Conservation (phyloP, 1,140 invertebrate genomes). For the Tachypleus tridentatus region DNA sequence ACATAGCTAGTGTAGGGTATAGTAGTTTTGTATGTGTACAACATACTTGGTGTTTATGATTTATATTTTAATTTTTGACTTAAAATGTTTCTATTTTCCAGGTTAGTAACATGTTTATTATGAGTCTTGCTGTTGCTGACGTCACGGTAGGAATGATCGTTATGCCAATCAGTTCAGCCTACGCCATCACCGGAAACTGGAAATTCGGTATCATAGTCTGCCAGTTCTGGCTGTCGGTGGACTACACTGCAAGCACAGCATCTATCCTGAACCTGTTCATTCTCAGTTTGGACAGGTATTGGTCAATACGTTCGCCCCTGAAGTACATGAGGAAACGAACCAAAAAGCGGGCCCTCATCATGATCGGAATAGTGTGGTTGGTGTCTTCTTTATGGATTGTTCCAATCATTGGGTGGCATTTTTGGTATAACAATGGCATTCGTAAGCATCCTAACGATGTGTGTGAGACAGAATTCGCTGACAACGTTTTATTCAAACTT, state of each 20-base stretch:
- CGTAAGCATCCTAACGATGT: slow-evolving; percentile 24
- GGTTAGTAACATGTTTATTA: slow-evolving; percentile 53
- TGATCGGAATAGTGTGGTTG: slow-evolving; percentile 43
- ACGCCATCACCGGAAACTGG: slow-evolving; percentile 47
- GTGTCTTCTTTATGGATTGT: slow-evolving; percentile 42
- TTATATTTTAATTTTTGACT: too few relatives aligned
- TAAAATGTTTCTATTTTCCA: slow-evolving; percentile 18
- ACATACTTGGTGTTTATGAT: too few relatives aligned
- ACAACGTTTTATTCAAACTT: slow-evolving; percentile 39
- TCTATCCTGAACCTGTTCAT: slow-evolving; percentile 50
- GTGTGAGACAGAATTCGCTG: slow-evolving; percentile 42
- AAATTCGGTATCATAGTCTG: slow-evolving; percentile 41
- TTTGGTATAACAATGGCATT: slow-evolving; percentile 19
- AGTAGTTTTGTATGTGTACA: too few relatives aligned
- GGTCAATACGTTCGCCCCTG: slow-evolving; percentile 47
- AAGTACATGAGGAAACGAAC: slow-evolving; percentile 46
- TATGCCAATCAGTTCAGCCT: slow-evolving; percentile 49
- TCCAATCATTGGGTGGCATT: slow-evolving; percentile 41
- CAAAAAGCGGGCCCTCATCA: slow-evolving; percentile 40
- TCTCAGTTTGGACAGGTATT: slow-evolving; percentile 37
- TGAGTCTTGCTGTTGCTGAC: slow-evolving; percentile 49
- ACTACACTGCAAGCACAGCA: slow-evolving; percentile 50
- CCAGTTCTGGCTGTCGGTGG: slow-evolving; percentile 41
- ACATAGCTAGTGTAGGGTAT: too few relatives aligned
- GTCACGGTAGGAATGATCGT: slow-evolving; percentile 48